Conservation (phyloP, 2,888 invertebrate genomes). For the Conchocele bisecta region DNA sequence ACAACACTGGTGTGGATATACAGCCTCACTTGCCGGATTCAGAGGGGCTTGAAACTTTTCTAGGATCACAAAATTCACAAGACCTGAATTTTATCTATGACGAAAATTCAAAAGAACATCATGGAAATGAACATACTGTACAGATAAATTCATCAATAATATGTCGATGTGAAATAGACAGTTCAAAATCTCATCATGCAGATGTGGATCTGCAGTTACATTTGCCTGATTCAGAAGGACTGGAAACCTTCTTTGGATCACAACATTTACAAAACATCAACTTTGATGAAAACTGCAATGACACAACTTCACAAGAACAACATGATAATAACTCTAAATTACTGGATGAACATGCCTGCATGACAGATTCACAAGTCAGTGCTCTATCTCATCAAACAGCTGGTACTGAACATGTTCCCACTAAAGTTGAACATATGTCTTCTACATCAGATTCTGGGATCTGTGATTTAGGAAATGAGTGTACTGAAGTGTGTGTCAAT, state of each 20-base stretch:
- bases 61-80: constrained; percentile 34
- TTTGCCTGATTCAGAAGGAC: constrained; percentile 34
- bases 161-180: too few relatives aligned
- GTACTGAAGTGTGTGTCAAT: too few relatives aligned
- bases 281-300: background rate
- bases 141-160: too few relatives aligned
- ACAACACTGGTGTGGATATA: background rate
- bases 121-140: background rate
- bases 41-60: constrained; percentile 45
- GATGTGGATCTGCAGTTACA: background rate
- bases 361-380: background rate
- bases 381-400: too few relatives aligned
- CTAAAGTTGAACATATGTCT: too few relatives aligned
- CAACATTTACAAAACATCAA: constrained; percentile 14
- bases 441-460: too few relatives aligned
- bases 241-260: constrained; percentile 24
- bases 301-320: background rate
- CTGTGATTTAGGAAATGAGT: too few relatives aligned
- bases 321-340: background rate
- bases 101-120: background rate
- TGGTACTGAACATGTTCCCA: too few relatives aligned
- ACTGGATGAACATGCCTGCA: background rate
- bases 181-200: too few relatives aligned
- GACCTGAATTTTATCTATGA: too few relatives aligned
- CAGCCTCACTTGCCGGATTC: constrained; percentile 28